Percentiles rank a stretch among this genome's conserved stretches.
Conservation (phyloP, 1,140 invertebrate species). For the Caenorhabditis tropicalis region DNA sequence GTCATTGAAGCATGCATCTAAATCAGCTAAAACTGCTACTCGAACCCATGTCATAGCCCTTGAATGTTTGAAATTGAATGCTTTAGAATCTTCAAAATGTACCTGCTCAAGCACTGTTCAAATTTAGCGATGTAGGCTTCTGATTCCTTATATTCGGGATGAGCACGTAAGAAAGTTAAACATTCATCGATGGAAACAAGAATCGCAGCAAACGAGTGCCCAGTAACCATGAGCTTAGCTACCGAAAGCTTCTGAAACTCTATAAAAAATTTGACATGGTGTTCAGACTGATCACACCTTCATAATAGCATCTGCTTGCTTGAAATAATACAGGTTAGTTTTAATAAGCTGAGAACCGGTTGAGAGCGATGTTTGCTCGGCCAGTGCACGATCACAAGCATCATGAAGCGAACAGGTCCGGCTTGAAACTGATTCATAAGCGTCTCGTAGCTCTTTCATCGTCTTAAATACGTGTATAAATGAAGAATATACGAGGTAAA, state of each 20-base stretch:
- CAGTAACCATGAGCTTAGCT: constrained; percentile 64
- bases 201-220: constrained; percentile 69
- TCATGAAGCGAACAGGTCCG: constrained; percentile 69
- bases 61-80: constrained; percentile 27
- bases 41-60: constrained; percentile 71
- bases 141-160: constrained; percentile 67
- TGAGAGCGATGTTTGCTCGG: constrained; percentile 69
- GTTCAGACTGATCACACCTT: constrained; percentile 65
- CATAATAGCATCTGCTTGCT: constrained; percentile 70
- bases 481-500: background rate
- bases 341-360: constrained; percentile 67
- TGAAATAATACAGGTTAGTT: constrained; percentile 71
- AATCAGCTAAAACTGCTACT: constrained; percentile 62
- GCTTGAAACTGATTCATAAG: constrained; percentile 66
- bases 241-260: background rate
- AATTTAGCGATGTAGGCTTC: constrained; percentile 66
- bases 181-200: constrained; percentile 70
- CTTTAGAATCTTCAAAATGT: background rate
- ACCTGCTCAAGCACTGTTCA: constrained; percentile 70
- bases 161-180: constrained; percentile 61
- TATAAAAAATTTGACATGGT: background rate
- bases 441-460: constrained; percentile 60
- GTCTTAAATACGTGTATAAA: constrained; percentile 53
- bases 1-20: constrained; percentile 64
- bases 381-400: constrained; percentile 70